These are phyloP conservation scores for Ellobius talpinus DNA, from an alignment of 2,113 vertebrate species.

Conservation along the genomic window DNA sequence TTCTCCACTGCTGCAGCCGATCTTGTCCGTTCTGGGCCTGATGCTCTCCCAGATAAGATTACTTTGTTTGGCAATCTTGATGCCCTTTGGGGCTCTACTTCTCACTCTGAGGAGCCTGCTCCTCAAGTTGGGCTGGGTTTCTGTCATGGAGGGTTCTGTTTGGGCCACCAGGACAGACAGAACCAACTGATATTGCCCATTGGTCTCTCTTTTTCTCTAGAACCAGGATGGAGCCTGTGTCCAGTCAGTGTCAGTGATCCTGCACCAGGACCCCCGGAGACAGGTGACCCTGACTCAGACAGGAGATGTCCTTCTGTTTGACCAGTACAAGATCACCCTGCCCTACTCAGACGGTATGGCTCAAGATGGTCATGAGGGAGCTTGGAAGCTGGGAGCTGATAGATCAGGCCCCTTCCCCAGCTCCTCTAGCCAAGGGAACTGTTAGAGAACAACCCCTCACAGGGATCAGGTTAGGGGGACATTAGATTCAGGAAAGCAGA, in stretches of 20 bases:
- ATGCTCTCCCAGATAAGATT: neutral
- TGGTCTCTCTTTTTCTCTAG: conserved; percentile 84
- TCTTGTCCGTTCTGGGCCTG: neutral
- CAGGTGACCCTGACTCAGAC: conserved; percentile 95
- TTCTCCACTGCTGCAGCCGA: neutral
- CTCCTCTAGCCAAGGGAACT: neutral
- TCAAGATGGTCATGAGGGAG: neutral
- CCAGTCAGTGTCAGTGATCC: conserved; percentile 93
- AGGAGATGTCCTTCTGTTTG: conserved; percentile 94
- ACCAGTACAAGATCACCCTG: conserved; percentile 95
- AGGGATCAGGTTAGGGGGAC: neutral
- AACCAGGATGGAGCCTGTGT: conserved; percentile 96
- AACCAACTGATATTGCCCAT: neutral
- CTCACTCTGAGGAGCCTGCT: neutral
- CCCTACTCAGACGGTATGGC: conserved; percentile 95
- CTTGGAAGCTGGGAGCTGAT: neutral
- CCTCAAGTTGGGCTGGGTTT: neutral
- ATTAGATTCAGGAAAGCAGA: neutral
- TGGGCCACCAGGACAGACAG: neutral
- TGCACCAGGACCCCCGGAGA: conserved; percentile 94
- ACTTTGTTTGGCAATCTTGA: neutral
- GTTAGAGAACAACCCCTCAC: neutral
- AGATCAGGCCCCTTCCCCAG: neutral
- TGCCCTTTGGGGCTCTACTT: neutral
- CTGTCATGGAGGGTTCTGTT: neutral